Evolutionary conservation across 2,797 vertebrate genomes (phyloP).

Genomic region (Microctenopoma steveboyesi): DNA sequence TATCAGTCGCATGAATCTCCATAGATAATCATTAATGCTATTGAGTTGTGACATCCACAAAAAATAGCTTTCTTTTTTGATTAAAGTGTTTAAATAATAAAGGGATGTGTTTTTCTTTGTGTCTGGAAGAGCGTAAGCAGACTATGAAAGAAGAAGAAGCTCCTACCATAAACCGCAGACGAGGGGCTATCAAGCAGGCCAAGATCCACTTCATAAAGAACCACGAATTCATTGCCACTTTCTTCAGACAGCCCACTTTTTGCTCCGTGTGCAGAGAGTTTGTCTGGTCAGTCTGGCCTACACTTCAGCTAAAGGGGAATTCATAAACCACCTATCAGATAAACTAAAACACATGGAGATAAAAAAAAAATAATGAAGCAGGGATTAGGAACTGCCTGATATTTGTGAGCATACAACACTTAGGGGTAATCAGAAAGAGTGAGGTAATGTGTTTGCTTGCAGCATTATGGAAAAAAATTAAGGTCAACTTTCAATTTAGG

Average conservation of each 20-base stretch:
- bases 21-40: constrained; percentile 2
- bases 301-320: constrained; percentile 7
- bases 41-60: background rate
- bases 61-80: constrained; percentile 27
- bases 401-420: background rate
- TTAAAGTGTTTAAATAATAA: constrained; percentile 4
- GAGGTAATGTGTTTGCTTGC: background rate
- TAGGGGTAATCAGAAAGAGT: background rate
- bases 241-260: constrained; percentile 98
- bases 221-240: constrained; percentile 97
- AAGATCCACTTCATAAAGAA: constrained; percentile 99
- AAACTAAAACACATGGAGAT: background rate
- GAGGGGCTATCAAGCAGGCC: constrained; percentile 98
- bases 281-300: constrained; percentile 90
- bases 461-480: background rate
- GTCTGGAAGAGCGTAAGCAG: constrained; percentile 85
- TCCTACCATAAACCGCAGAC: constrained; percentile 88
- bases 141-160: constrained; percentile 85
- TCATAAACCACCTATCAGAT: constrained; percentile 22
- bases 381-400: constrained; percentile 3
- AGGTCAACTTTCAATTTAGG: background rate
- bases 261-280: constrained; percentile 99
- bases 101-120: constrained; percentile 30
- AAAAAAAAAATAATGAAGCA: background rate
- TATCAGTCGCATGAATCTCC: background rate